A percentile compares a stretch with the other conserved stretches of the same genome.
Conservation (phyloP, 2,113 vertebrate genomes). For the Colistium nudipinnis region DNA sequence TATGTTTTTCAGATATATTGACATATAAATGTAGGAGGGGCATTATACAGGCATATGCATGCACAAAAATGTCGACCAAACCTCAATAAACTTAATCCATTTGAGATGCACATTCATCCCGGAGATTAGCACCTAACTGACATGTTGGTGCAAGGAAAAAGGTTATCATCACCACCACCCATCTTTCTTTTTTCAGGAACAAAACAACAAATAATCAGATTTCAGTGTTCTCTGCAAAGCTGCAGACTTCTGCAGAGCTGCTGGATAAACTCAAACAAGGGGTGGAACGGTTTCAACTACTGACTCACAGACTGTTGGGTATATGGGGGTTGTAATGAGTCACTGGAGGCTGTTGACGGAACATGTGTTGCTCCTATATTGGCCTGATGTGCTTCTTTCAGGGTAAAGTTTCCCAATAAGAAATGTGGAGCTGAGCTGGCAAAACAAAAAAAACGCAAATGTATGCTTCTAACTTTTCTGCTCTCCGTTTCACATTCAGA, state of each 20-base stretch:
- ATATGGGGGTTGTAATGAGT: conserved; percentile 47
- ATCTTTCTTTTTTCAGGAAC: neutral
- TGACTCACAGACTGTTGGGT: conserved; percentile 55
- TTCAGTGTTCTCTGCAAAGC: conserved; percentile 3
- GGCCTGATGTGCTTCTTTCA: neutral
- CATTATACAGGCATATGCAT: neutral
- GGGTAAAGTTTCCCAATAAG: conserved; percentile 28
- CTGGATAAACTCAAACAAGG: conserved; percentile 54
- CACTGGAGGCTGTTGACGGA: conserved; percentile 41
- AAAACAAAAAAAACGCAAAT: neutral
- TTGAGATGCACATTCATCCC: neutral
- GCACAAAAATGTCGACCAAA: neutral
- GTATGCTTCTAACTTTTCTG: neutral
- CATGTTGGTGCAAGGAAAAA: neutral
- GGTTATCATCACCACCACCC: conserved; percentile 7
- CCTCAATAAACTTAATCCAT: neutral
- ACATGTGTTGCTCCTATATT: conserved; percentile 22
- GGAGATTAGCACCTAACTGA: neutral
- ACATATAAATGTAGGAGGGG: neutral
- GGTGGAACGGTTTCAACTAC: conserved; percentile 54
- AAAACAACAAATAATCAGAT: conserved; percentile 17
- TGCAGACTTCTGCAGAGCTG: conserved; percentile 11
- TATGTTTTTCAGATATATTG: neutral
- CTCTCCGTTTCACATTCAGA: neutral
- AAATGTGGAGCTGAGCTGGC: conserved; percentile 5